Evolutionary conservation across 2,888 invertebrate species (phyloP).

Genomic region (Drosophila buzzatii): DNA sequence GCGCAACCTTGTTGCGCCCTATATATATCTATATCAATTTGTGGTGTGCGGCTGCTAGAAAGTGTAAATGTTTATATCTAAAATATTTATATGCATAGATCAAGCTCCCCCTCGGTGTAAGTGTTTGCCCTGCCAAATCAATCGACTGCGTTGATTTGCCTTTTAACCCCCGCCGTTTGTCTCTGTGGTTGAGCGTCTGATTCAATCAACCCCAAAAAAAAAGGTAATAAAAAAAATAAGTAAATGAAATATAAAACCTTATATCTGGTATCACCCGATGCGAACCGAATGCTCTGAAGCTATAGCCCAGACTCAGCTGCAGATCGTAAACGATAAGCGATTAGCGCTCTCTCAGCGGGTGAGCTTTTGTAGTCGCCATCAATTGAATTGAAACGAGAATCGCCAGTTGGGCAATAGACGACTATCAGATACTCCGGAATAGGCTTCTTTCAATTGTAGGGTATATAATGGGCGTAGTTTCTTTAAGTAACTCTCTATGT

Average conservation of each 20-base stretch:
- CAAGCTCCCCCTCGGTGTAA: background rate
- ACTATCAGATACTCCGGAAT: background rate
- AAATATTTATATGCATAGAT: constrained; percentile 1
- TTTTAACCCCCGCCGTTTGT: constrained; percentile 19
- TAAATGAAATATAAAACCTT: constrained; percentile 12
- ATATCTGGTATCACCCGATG: constrained; percentile 43
- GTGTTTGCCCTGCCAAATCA: constrained; percentile 14
- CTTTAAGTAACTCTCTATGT: background rate
- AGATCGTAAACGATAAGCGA: constrained; percentile 67
- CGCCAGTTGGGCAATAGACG: background rate
- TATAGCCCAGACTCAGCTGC: constrained; percentile 33
- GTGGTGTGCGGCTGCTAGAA: constrained; percentile 3
- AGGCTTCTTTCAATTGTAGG: background rate
- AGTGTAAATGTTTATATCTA: constrained; percentile 1
- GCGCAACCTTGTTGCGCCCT: constrained; percentile 26
- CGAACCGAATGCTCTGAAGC: constrained; percentile 30
- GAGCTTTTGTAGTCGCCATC: constrained; percentile 28
- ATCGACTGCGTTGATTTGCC: constrained; percentile 32
- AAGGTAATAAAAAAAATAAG: background rate
- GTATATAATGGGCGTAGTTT: background rate
- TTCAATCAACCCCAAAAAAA: constrained; percentile 40
- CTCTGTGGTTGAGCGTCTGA: constrained; percentile 41
- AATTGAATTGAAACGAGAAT: constrained; percentile 42
- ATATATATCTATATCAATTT: constrained; percentile 26
- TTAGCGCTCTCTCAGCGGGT: constrained; percentile 9